Percentiles rank a stretch among this genome's conserved stretches.
These are phyloP conservation scores for Dusona sp. DNA, from an alignment of 2,888 invertebrate species.

Conservation along the genomic window DNA sequence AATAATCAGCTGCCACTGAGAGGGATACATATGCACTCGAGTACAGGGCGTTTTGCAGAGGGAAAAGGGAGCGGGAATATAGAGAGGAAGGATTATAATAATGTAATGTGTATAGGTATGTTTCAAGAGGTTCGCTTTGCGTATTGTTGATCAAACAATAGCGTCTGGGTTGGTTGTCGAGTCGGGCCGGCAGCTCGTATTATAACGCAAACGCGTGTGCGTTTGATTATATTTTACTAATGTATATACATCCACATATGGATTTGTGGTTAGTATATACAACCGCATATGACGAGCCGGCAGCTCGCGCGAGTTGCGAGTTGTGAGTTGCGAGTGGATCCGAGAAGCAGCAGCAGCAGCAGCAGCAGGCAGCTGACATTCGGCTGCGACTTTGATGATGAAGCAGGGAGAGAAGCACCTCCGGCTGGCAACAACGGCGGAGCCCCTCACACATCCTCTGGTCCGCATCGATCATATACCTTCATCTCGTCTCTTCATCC, in stretches of 20 bases:
- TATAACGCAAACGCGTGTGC: slow-evolving; percentile 32
- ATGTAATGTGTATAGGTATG: slow-evolving; percentile 65
- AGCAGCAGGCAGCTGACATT: slow-evolving; percentile 77
- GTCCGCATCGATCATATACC: slow-evolving; percentile 41
- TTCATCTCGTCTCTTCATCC: background rate
- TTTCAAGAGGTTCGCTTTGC: slow-evolving; percentile 81
- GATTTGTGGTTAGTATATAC: slow-evolving; percentile 11
- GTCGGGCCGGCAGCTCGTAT: slow-evolving; percentile 71
- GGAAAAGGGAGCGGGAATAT: slow-evolving; percentile 74
- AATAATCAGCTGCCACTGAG: slow-evolving; percentile 49
- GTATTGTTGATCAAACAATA: slow-evolving; percentile 83
- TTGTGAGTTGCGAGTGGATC: slow-evolving; percentile 19
- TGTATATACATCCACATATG: slow-evolving; percentile 10
- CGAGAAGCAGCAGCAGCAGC: slow-evolving; percentile 33
- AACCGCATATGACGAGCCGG: slow-evolving; percentile 32
- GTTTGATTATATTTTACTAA: slow-evolving; percentile 38
- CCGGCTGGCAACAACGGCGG: slow-evolving; percentile 77
- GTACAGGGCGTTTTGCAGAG: slow-evolving; percentile 11
- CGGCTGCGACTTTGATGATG: slow-evolving; percentile 77
- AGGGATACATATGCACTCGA: slow-evolving; percentile 29
- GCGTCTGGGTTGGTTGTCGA: slow-evolving; percentile 79
- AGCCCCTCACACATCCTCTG: slow-evolving; percentile 27
- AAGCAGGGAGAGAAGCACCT: slow-evolving; percentile 72
- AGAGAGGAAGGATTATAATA: slow-evolving; percentile 57
- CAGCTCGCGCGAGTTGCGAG: slow-evolving; percentile 49